Percentiles rank a stretch among this genome's conserved stretches.
phyloP scores from a whole-genome alignment of 2,797 vertebrate species.

The Natrix natrix region DNA sequence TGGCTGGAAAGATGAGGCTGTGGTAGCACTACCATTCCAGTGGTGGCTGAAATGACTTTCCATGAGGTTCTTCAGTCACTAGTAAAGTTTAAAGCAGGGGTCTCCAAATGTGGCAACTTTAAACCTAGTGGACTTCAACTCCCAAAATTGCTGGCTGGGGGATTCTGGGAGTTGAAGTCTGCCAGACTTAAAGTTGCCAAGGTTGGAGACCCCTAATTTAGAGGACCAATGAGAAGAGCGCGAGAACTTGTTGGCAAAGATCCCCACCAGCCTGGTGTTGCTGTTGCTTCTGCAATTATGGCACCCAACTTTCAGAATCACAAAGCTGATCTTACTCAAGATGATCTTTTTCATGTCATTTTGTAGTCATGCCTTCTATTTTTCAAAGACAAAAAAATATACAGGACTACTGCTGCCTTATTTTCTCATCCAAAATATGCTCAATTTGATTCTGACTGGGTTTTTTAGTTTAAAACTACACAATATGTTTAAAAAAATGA shows the following conservation, averaged over 20 bases:
- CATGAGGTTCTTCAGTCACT: not conserved
- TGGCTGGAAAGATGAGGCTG: not conserved
- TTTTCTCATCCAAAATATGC: not conserved
- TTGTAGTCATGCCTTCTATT: not conserved
- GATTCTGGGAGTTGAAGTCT: too few species aligned
- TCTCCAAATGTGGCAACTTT: too few species aligned
- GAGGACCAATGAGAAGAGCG: not conserved
- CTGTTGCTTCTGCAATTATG: not conserved
- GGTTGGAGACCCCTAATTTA: too few species aligned
- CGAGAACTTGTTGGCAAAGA: not conserved
- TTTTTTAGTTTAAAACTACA: not conserved
- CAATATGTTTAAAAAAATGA: not conserved
- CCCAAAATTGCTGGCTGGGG: too few species aligned
- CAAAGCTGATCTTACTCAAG: not conserved
- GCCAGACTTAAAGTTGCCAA: too few species aligned
- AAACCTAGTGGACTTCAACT: too few species aligned
- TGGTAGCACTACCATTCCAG: not conserved
- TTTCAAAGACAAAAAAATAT: not conserved
- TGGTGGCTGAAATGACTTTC: not conserved
- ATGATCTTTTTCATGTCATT: not conserved
- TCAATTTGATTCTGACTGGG: not conserved
- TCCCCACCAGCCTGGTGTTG: not conserved
- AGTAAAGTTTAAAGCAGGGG: not conserved
- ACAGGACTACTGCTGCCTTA: not conserved
- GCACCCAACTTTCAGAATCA: not conserved